Conservation (phyloP, 2,888 invertebrate species). For the Leptogaster cylindrica region DNA sequence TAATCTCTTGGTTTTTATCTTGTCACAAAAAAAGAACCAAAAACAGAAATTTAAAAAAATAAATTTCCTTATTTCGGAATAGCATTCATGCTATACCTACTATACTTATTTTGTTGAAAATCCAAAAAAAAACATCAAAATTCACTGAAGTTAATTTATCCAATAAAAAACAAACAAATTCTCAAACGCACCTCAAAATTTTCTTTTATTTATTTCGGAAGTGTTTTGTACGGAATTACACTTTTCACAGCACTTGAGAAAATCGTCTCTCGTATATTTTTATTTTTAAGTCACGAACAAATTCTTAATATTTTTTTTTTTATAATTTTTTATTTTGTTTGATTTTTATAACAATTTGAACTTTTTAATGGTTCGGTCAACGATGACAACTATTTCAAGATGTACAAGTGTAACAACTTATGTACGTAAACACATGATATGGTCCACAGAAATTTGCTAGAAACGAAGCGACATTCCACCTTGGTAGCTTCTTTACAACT, state of each 20-base stretch:
- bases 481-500: background rate
- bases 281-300: background rate
- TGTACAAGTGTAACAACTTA: too few species aligned
- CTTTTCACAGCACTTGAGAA: too few species aligned
- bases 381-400: too few species aligned
- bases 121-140: background rate
- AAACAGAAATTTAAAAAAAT: too few species aligned
- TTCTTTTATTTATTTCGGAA: too few species aligned
- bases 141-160: slow-evolving; percentile 15
- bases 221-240: too few species aligned
- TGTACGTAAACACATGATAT: background rate
- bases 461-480: slow-evolving; percentile 7
- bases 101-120: too few species aligned
- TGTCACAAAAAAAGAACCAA: background rate
- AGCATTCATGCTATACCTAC: too few species aligned
- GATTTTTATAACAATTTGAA: background rate
- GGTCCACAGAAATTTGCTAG: background rate
- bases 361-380: too few species aligned
- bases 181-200: slow-evolving; percentile 21
- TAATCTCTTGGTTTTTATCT: too few species aligned
- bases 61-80: too few species aligned
- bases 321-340: background rate
- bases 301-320: background rate
- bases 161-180: slow-evolving; percentile 7
- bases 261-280: background rate